phyloP scores from a whole-genome alignment of 2,888 invertebrate species.

The Idaea biselata region DNA sequence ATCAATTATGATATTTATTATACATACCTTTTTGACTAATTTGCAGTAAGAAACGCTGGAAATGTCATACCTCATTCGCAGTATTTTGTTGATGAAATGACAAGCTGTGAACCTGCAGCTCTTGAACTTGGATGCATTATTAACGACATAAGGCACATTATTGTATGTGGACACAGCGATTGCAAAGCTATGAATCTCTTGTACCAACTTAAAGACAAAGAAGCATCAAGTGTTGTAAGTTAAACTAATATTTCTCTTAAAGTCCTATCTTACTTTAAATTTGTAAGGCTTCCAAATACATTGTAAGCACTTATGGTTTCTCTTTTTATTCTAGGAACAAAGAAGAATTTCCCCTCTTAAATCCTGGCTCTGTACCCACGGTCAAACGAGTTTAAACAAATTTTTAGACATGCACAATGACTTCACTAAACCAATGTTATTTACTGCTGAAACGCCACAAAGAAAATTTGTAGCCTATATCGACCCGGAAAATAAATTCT shows the following conservation, averaged over 20 bases:
- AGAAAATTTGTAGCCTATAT: slow-evolving; percentile 96
- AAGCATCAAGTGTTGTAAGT: slow-evolving; percentile 82
- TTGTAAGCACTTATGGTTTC: background rate
- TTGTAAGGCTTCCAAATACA: too few species aligned
- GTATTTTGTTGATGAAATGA: slow-evolving; percentile 91
- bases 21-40: background rate
- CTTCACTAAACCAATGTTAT: slow-evolving; percentile 87
- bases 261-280: too few species aligned
- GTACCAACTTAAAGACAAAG: slow-evolving; percentile 88
- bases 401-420: slow-evolving; percentile 86
- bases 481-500: slow-evolving; percentile 94
- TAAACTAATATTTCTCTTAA: slow-evolving; percentile 4
- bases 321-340: slow-evolving; percentile 79
- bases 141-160: slow-evolving; percentile 94
- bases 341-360: slow-evolving; percentile 92
- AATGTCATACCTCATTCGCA: slow-evolving; percentile 96
- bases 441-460: slow-evolving; percentile 92
- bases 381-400: slow-evolving; percentile 88
- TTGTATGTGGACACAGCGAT: slow-evolving; percentile 98
- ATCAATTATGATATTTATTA: background rate
- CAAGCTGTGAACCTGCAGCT: slow-evolving; percentile 97
- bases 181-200: slow-evolving; percentile 98
- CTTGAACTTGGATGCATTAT: slow-evolving; percentile 96
- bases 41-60: slow-evolving; percentile 95
- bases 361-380: slow-evolving; percentile 95